Base-by-base conservation (phyloP, 2,797 vertebrate genomes). In the Xiphorhynchus erythropygius region DNA sequence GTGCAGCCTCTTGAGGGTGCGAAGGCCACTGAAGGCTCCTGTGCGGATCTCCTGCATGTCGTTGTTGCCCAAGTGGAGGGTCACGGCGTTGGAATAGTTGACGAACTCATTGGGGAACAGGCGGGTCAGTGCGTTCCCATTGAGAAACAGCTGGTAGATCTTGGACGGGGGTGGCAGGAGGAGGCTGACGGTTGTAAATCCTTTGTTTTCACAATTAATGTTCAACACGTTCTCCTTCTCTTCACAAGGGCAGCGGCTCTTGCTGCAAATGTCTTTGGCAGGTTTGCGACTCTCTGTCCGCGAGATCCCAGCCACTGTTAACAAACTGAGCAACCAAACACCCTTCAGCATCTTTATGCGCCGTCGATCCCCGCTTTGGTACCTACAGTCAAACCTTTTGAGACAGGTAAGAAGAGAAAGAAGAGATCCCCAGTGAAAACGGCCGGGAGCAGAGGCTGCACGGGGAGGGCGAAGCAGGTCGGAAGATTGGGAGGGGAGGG, bases 251-350 rank as follows among this genome's bases (percentile, higher is more conserved):
- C 99, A 99, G 91, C 99, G 99, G 96, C 97, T 98, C 98, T 98
- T 99, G 98, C 99, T 99, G 98, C 99, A 99, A 98, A 99, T 99
- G 97, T 99, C 99, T 99, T 99, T 99, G 97, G 99, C 98, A 98
- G 98, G 99, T 99, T 99, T 99, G 97, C 99, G 99, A 98, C 98
- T 99, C 97, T 99, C 95, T 69, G 98, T 98, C 98, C 97, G 98
- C 68, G 98, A 98, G 97, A 99, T 98, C 98, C 99, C 99, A 96
- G 98, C 98, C 98, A 98, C 98, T 96, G 98, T 98, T 97, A 99
- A 98, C 97, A 99, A 98, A 98, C 99, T 99, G 98, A 99, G 98
- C 96, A 99, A 97, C 98, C 99, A 98, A 97, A 99, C 97, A 97
- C 99, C 97, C 98, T 98, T 99, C 99, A 99, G 99, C 99, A 99